Evolutionary conservation across 2,888 invertebrate genomes (phyloP).

Genomic region (Iselma pallidipennis): DNA sequence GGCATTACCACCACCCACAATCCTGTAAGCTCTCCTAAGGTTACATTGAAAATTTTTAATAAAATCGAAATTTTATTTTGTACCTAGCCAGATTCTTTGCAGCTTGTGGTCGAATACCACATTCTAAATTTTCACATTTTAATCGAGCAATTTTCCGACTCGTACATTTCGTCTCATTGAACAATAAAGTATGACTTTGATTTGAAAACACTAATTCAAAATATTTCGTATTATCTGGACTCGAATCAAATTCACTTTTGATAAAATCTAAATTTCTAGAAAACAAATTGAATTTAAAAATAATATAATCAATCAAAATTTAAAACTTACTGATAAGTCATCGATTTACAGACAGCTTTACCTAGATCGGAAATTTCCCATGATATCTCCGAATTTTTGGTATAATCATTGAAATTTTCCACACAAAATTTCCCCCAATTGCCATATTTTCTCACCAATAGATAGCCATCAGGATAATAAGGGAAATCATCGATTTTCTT

Average conservation of each 20-base stretch:
- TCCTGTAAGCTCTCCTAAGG: slow-evolving; percentile 62
- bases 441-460: slow-evolving; percentile 75
- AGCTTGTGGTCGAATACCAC: slow-evolving; percentile 71
- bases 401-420: slow-evolving; percentile 64
- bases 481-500: slow-evolving; percentile 61
- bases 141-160: slow-evolving; percentile 68
- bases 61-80: not conserved
- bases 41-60: not conserved
- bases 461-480: slow-evolving; percentile 68
- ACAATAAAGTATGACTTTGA: slow-evolving; percentile 65
- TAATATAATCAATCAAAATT: too few relatives aligned
- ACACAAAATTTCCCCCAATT: slow-evolving; percentile 79
- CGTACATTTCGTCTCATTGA: slow-evolving; percentile 66
- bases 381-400: slow-evolving; percentile 57
- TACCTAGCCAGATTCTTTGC: slow-evolving; percentile 68
- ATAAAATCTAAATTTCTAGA: slow-evolving; percentile 39
- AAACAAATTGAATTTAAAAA: slow-evolving; percentile 7
- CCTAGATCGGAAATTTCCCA: slow-evolving; percentile 73
- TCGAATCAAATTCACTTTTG: slow-evolving; percentile 27
- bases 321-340: slow-evolving; percentile 72
- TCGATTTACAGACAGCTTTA: slow-evolving; percentile 73
- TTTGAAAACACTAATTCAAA: slow-evolving; percentile 65
- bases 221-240: slow-evolving; percentile 48
- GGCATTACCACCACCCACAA: slow-evolving; percentile 79
- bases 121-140: slow-evolving; percentile 69